Evolutionary conservation across 2,113 vertebrate genomes (phyloP).

Genomic region (Phyllostomus discolor): DNA sequence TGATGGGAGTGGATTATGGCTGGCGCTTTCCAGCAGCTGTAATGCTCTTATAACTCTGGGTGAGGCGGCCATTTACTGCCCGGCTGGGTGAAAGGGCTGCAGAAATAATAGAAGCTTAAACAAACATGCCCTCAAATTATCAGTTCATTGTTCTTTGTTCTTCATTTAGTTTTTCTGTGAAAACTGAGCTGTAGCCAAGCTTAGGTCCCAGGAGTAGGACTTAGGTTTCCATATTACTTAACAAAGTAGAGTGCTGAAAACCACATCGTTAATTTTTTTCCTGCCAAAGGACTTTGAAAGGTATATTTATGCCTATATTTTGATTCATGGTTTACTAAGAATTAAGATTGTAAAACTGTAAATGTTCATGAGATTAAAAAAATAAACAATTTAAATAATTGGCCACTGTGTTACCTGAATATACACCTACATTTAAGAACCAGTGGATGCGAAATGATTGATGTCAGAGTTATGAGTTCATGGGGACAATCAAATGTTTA

Average conservation of each 20-base stretch:
- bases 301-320: conserved; percentile 16
- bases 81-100: not conserved
- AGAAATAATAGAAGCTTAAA: conserved; percentile 48
- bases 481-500: conserved; percentile 18
- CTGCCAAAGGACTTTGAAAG: conserved; percentile 14
- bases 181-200: conserved; percentile 54
- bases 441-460: not conserved
- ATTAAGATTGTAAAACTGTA: conserved; percentile 23
- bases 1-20: not conserved
- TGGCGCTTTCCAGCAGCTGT: not conserved
- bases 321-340: conserved; percentile 37
- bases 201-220: conserved; percentile 21
- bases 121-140: conserved; percentile 32
- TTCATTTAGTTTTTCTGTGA: conserved; percentile 49
- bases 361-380: conserved; percentile 23
- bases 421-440: conserved; percentile 18
- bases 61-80: not conserved
- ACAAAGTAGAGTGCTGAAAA: conserved; percentile 22
- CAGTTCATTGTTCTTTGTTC: conserved; percentile 53
- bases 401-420: not conserved
- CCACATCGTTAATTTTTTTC: conserved; percentile 33
- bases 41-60: conserved; percentile 29
- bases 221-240: conserved; percentile 45
- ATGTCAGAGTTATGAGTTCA: not conserved
- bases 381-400: not conserved